phyloP scores from a whole-genome alignment of 2,797 vertebrate species.

The Xenentodon cancila region DNA sequence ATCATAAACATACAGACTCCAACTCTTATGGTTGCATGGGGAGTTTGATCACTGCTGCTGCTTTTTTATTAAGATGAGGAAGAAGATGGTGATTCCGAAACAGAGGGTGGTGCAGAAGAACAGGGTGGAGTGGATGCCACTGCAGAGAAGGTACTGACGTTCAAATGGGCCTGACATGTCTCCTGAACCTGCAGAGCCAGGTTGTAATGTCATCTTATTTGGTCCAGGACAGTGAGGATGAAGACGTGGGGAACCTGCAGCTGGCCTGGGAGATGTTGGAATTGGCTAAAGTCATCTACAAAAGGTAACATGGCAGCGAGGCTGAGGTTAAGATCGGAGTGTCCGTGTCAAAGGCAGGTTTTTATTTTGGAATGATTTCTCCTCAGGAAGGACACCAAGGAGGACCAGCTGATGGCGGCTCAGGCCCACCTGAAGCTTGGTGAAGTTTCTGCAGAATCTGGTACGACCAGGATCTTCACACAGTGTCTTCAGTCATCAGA shows the following conservation, averaged over 20 bases:
- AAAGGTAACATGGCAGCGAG: conserved; percentile 79
- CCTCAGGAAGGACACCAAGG: conserved; percentile 88
- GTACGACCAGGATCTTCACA: conserved; percentile 67
- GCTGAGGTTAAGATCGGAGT: rapidly evolving
- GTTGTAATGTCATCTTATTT: no score
- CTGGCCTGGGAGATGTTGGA: conserved; percentile 99
- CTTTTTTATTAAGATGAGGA: conserved; percentile 50
- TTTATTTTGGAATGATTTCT: neutral
- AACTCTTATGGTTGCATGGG: no score
- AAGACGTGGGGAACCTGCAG: conserved; percentile 94
- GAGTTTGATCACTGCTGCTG: no score
- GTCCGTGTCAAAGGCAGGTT: neutral
- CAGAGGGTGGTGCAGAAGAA: conserved; percentile 53
- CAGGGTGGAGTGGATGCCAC: conserved; percentile 78
- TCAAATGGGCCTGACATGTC: neutral
- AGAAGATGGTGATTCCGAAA: conserved; percentile 7
- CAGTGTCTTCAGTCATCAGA: no score
- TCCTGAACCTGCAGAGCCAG: no score
- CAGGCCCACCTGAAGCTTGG: conserved; percentile 94
- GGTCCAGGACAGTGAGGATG: conserved; percentile 86
- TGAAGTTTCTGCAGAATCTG: conserved; percentile 90
- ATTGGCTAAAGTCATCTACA: conserved; percentile 95
- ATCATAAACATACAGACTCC: no score
- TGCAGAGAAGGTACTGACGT: conserved; percentile 86
- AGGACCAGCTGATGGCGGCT: conserved; percentile 92